Evolutionary conservation across 2,888 invertebrate genomes (phyloP), one percentile per base, ranked within the genome.

Genomic region (Endotricha flammealis): DNA sequence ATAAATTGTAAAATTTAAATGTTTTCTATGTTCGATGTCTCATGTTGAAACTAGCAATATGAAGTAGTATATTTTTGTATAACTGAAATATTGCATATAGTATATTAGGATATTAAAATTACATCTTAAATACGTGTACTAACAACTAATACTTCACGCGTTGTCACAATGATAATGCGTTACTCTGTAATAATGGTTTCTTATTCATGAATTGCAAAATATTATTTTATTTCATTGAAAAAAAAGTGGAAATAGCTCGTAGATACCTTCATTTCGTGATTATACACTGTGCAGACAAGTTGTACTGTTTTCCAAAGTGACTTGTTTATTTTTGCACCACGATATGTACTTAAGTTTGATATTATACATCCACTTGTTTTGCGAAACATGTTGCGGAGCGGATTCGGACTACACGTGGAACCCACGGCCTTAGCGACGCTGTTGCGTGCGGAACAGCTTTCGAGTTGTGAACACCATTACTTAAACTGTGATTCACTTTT

Each of bases 401-500:
- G 49, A 44, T 55, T 53, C 42, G 53, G 64, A 58, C 66, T 64
- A 62, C 68, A 64, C 54, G 64, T 64, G n/a, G n/a, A 61, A 60
- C 59, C 55, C 50, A 66, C 54, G 70, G 72, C 72, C 74, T 74
- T 71, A 71, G 12, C 42, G 43, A 53, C 51, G 57, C 59, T 48
- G 49, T 52, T 51, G 55, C 50, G 71, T 72, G 70, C 59, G 56
- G 53, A 46, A 65, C 61, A 70, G 77, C 79, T 76, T 80, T 73
- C 65, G 60, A 62, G 61, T 60, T 57, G 53, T 46, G 50, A 72
- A 78, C 72, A 78, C 74, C 74, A 76, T 71, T 69, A 71, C 67
- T 72, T 70, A 66, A 73, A 70, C 80, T 82, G 82, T 81, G 81
- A 81, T 81, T 78, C 70, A 73, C 68, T 78, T 71, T 78, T 71